phyloP scores from a whole-genome alignment of 2,888 invertebrate genomes.

The Autographa gamma region DNA sequence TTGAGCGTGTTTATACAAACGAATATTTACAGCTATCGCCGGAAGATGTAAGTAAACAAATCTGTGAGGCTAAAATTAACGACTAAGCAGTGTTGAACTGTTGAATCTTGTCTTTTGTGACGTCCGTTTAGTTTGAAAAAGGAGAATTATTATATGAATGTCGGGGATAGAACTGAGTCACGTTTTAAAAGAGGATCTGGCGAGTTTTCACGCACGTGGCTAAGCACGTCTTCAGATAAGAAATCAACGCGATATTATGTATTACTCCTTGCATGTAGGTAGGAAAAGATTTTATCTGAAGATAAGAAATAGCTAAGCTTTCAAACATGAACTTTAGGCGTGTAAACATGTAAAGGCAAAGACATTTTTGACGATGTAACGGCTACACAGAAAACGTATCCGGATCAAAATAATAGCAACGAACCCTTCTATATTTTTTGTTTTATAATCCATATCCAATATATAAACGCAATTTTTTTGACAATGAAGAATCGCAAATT shows the following conservation, averaged over 20 bases:
- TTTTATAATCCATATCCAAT: not conserved
- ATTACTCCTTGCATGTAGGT: conserved; percentile 15
- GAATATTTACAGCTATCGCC: conserved; percentile 75
- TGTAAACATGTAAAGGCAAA: not conserved
- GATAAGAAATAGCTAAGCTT: not conserved
- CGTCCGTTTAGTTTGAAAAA: conserved; percentile 59
- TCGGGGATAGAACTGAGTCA: conserved; percentile 55
- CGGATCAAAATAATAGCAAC: not conserved
- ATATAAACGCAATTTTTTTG: not conserved
- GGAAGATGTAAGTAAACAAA: conserved; percentile 79
- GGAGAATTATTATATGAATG: conserved; percentile 55
- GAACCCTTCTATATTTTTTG: too few species aligned
- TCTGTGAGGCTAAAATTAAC: conserved; percentile 74
- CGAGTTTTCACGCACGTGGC: conserved; percentile 55
- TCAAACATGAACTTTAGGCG: not conserved
- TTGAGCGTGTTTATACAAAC: conserved; percentile 67
- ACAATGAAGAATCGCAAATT: not conserved
- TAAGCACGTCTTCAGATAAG: conserved; percentile 53
- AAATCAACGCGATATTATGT: conserved; percentile 14
- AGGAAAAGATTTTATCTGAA: not conserved
- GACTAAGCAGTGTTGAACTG: conserved; percentile 58
- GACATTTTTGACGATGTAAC: not conserved
- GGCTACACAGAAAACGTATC: not conserved
- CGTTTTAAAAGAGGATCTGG: conserved; percentile 30
- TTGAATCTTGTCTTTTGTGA: conserved; percentile 58